Evolutionary conservation across 2,888 invertebrate genomes (phyloP), one percentile per base, ranked within the genome.

Genomic region (Drosophila fulvimacula): DNA sequence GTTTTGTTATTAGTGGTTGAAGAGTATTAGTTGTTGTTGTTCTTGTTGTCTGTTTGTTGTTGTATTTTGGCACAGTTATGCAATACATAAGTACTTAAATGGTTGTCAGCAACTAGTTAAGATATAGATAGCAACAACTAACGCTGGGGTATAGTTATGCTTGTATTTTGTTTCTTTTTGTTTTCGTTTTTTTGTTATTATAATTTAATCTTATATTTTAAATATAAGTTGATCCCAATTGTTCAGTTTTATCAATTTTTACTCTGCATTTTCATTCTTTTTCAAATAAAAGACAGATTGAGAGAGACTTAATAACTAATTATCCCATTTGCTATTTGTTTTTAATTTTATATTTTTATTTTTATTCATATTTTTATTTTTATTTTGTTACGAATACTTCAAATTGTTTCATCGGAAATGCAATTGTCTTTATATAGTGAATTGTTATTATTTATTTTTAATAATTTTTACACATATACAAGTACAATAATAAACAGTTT

Each of bases 151-250:
- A 66, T 64, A 59, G 36, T 71, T 53, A 74, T 74, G 79, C 71
- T 77, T 65, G 44, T 64, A 30, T 38, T 74, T 74, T 63, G 38
- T 59, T 42, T 42, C 68, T 66, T 69, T 83, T 77, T 76, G 56
- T n/a, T 27, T 13, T 30, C 42, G 77, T 69, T 62, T 84, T 76
- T 74, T 84, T 46, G 24, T 68, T 82, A 76, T 82, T 89, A 84
- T 83, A 90, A 85, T 90, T 87, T 90, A 83, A 87, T 83, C 89
- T 91, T 91, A 91, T 91, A 92, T 91, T 90, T 90, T 79, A 90
- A 91, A 91, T 91, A 92, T 91, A 92, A 92, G 91, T 92, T 92
- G 92, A 91, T 92, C 92, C 92, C 92, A 92, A 92, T 92, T 92
- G 90, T 91, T 92, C 92, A 92, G 92, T 92, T 91, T 91, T 91